These are phyloP conservation scores for Cephus cinctus DNA, from an alignment of 1,140 invertebrate genomes.

Conservation along the genomic window DNA sequence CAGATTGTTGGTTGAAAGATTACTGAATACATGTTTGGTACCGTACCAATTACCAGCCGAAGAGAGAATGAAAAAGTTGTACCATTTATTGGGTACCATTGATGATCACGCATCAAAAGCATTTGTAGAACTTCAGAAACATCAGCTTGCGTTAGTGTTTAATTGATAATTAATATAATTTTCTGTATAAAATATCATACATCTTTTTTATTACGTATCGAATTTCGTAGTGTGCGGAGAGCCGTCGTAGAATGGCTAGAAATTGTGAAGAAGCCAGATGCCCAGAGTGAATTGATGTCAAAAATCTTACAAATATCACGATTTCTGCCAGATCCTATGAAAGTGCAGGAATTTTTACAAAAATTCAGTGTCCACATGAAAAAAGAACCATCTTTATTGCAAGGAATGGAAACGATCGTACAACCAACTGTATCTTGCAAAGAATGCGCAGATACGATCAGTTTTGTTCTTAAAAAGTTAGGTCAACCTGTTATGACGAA, in stretches of 20 bases:
- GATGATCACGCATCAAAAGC: conserved; percentile 95
- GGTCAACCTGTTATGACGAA: conserved; percentile 93
- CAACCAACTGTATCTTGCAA: conserved; percentile 86
- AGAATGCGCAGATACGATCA: conserved; percentile 80
- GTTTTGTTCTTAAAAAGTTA: conserved; percentile 85
- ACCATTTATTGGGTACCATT: conserved; percentile 87
- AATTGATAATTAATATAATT: conserved; percentile 12
- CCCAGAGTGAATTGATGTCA: conserved; percentile 68
- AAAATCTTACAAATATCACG: conserved; percentile 64
- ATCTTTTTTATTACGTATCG: background rate
- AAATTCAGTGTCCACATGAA: conserved; percentile 84
- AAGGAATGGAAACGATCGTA: conserved; percentile 83
- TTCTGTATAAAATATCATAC: conserved; percentile 8
- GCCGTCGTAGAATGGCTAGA: conserved; percentile 85
- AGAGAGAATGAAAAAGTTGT: conserved; percentile 93
- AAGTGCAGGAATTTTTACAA: conserved; percentile 87
- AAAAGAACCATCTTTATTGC: conserved; percentile 73
- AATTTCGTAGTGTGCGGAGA: conserved; percentile 68
- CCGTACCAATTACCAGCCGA: conserved; percentile 85
- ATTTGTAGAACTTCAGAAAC: conserved; percentile 93
- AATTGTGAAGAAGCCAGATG: conserved; percentile 69
- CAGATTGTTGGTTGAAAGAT: conserved; percentile 86
- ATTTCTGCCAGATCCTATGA: conserved; percentile 89
- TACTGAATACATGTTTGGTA: conserved; percentile 94
- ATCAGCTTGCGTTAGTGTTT: conserved; percentile 71